Base-by-base conservation (phyloP, 2,888 invertebrate genomes). In the Meiosimyza decipiens region DNA sequence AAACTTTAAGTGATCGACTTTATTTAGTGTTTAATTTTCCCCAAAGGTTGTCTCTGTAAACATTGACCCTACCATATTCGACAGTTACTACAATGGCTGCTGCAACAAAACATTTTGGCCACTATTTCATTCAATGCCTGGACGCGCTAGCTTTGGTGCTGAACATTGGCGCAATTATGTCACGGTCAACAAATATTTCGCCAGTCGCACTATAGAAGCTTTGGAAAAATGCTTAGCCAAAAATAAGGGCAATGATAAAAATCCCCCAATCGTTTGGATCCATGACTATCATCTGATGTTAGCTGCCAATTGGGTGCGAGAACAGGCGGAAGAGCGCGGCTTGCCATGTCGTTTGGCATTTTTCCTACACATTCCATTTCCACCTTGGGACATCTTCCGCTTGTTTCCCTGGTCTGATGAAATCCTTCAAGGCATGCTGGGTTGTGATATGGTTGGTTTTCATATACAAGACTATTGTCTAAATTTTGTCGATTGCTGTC, bases 201-300 rank as follows among this genome's bases (percentile, higher is more conserved):
- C 96, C 0, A 91, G 92, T 11, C 93, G 93, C 82, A 94, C 95
- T 1, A 90, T 95, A 70, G 88, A 89, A 79, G 94, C 94, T 0
- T 86, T 93, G 59, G 89, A 90, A 73, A 86, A 87, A 71, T 87
- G 89, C 28, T 74, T 85, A 65, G 89, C 89, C 66, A 89, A 88
- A 66, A 84, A 85, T 16, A 81, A 81, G 71, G 85, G 82, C 3
- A 76, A 78, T 62, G 86, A 84, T 11, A 86, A 86, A 73, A 85
- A 80, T 72, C 85, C 85, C 2, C 95, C 96, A 0, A 91, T 97
- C 72, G 92, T 97, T 3, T 97, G 97, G 97, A 91, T 97, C 33
- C 97, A 97, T 83, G 97, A 97, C 84, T 97, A 97, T 85, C 97
- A 97, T 84, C 89, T 97, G 18, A 96, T 97, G 95, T 88, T 96